A percentile compares a stretch with the other conserved stretches of the same genome.
These are phyloP conservation scores for Pangasianodon gigas DNA, from an alignment of 2,113 vertebrate genomes.

Conservation along the genomic window DNA sequence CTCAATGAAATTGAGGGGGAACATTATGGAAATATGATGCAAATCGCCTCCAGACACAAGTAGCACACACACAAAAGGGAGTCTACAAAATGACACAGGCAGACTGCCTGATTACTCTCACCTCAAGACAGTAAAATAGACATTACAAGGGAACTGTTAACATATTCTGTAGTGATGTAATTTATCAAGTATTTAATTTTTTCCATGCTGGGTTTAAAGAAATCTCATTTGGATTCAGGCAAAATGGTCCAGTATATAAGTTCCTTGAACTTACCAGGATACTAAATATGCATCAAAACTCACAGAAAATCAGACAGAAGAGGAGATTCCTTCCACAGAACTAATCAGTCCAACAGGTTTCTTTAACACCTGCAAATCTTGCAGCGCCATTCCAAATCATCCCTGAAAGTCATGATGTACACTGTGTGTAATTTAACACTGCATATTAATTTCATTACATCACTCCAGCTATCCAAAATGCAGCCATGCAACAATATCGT, in stretches of 20 bases:
- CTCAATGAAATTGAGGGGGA: constrained; percentile 65
- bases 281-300: background rate
- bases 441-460: background rate
- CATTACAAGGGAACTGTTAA: background rate
- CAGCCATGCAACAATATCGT: constrained; percentile 38
- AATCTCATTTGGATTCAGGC: background rate
- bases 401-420: background rate
- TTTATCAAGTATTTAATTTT: background rate
- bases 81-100: constrained; percentile 24
- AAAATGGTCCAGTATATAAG: background rate
- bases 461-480: constrained; percentile 20
- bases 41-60: constrained; percentile 50
- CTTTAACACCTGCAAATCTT: background rate
- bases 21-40: constrained; percentile 62
- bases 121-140: background rate
- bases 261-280: background rate
- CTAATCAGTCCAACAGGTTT: constrained; percentile 10
- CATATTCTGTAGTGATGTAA: background rate
- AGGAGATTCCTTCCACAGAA: background rate
- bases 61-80: constrained; percentile 41
- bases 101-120: background rate
- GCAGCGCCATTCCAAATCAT: background rate
- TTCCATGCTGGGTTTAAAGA: background rate
- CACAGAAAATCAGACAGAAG: background rate
- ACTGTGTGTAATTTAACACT: constrained; percentile 12